These are phyloP conservation scores for Eublepharis macularius DNA, from an alignment of 2,113 vertebrate species.

Conservation along the genomic window DNA sequence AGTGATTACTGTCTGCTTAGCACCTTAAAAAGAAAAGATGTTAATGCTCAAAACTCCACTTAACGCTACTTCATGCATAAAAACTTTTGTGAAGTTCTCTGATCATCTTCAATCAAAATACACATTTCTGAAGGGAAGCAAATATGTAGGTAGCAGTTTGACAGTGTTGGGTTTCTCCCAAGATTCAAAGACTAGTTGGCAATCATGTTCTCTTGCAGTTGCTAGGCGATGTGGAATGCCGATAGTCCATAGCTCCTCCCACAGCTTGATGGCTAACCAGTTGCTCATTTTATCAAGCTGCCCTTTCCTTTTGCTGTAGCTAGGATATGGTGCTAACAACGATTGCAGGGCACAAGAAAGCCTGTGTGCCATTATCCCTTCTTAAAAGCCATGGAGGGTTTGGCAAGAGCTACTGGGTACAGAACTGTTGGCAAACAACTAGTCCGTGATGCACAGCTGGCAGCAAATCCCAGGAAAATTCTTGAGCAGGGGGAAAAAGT, in stretches of 20 bases:
- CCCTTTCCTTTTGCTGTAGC: constrained; percentile 20
- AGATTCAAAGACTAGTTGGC: neutral
- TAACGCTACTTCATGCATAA: neutral
- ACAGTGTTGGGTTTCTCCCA: neutral
- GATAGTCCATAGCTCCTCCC: constrained; percentile 63
- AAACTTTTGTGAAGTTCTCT: neutral
- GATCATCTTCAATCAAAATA: neutral
- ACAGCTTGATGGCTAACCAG: constrained; percentile 64
- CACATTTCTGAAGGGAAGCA: neutral
- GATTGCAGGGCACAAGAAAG: neutral
- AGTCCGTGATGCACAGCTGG: constrained; percentile 49
- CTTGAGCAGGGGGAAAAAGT: constrained; percentile 26
- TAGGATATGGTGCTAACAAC: neutral
- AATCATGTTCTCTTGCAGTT: constrained; percentile 49
- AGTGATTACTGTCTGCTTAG: neutral
- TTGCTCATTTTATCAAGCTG: constrained; percentile 61
- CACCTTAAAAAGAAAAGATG: neutral
- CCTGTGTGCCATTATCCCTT: neutral
- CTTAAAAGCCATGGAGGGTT: constrained; percentile 14
- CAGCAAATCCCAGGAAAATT: constrained; percentile 54
- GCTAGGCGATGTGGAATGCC: constrained; percentile 74
- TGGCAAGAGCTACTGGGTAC: neutral
- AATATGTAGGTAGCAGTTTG: neutral
- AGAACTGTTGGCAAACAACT: neutral
- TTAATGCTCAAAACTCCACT: neutral